Conservation (phyloP, 2,888 invertebrate species). For the Cosmia trapezina region DNA sequence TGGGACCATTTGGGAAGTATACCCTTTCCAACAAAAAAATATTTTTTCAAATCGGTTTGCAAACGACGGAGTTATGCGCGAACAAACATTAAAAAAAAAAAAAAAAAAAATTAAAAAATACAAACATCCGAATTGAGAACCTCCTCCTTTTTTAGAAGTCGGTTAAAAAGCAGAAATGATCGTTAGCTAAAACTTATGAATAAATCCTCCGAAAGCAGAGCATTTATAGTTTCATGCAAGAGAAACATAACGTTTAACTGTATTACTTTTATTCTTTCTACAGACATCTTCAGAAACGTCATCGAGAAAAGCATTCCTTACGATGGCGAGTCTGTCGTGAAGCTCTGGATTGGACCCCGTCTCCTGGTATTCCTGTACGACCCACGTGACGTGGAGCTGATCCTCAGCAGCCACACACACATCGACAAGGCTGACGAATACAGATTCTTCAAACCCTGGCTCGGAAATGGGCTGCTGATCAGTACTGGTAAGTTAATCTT, state of each 20-base stretch:
- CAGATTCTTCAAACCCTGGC: constrained; percentile 95
- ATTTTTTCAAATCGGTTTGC: no score
- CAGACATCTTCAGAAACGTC: constrained; percentile 93
- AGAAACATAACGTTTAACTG: constrained; percentile 10
- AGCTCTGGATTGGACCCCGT: constrained; percentile 94
- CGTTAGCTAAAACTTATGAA: neutral
- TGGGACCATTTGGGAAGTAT: no score
- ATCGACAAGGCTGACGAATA: constrained; percentile 95
- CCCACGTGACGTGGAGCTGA: constrained; percentile 94
- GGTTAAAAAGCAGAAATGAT: neutral
- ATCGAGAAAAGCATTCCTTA: constrained; percentile 89
- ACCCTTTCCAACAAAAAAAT: no score
- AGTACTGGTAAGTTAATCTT: constrained; percentile 91
- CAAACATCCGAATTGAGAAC: no score
- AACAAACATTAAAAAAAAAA: no score
- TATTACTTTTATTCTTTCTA: constrained; percentile 27
- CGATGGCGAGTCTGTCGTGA: constrained; percentile 90
- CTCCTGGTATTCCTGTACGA: constrained; percentile 93
- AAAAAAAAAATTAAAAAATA: no score
- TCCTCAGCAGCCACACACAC: constrained; percentile 94
- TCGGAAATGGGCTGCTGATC: constrained; percentile 95
- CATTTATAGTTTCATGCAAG: neutral
- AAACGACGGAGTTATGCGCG: no score
- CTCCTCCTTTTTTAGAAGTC: no score
- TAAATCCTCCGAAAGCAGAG: constrained; percentile 4